Evolutionary conservation across 1,140 invertebrate species (phyloP).

Genomic region (Pachyrhynchus sulphureomaculatus): DNA sequence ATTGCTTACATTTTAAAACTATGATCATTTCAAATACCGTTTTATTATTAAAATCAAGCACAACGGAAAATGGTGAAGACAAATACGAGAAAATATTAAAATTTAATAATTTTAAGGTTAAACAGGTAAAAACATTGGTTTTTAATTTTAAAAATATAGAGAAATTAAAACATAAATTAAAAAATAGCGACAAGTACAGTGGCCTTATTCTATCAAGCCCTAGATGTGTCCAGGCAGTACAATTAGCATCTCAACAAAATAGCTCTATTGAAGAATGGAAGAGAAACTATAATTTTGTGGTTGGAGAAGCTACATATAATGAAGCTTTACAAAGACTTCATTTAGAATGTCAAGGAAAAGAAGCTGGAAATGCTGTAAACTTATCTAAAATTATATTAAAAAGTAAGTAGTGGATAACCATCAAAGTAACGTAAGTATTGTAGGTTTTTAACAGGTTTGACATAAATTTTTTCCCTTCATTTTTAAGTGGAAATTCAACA

Average conservation of each 20-base stretch:
- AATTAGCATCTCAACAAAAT: conserved; percentile 35
- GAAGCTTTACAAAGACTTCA: conserved; percentile 42
- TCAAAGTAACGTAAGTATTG: background rate
- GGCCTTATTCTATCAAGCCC: conserved; percentile 55
- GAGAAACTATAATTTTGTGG: conserved; percentile 51
- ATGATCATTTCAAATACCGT: conserved; percentile 38
- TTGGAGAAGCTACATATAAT: conserved; percentile 52
- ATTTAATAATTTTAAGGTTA: conserved; percentile 39
- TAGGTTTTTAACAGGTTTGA: background rate
- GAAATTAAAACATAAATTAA: conserved; percentile 43
- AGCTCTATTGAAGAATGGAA: conserved; percentile 43
- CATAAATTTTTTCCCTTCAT: background rate
- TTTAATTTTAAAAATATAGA: conserved; percentile 52
- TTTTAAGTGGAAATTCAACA: background rate
- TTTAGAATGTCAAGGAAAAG: conserved; percentile 46
- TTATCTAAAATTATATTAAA: conserved; percentile 50
- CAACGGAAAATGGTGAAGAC: conserved; percentile 33
- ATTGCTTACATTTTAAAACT: background rate
- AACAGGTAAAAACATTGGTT: conserved; percentile 46
- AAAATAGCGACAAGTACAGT: conserved; percentile 43
- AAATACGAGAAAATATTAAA: conserved; percentile 42
- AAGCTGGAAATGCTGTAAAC: conserved; percentile 52
- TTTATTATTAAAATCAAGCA: conserved; percentile 43
- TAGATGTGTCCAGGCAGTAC: conserved; percentile 50
- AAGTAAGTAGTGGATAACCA: conserved; percentile 32